Evolutionary conservation across 2,113 vertebrate species (phyloP), one percentile per base, ranked within the genome.

Genomic region (Serinus canaria): DNA sequence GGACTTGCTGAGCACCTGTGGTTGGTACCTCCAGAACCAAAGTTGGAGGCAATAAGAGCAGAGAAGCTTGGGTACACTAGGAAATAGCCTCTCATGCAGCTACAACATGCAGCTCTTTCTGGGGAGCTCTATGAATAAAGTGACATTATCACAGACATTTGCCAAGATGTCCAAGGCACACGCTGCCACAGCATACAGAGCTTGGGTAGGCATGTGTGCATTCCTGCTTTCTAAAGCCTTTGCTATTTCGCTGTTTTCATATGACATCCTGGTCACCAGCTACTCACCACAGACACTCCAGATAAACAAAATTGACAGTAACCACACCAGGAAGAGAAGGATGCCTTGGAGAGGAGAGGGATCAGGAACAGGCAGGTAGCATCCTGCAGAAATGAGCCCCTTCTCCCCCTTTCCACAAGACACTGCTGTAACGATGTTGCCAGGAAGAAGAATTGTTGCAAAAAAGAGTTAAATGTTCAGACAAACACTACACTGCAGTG

Each of bases 131-230:
- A 9, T 8, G 6, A 63, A 75, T 5, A 63, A 75, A 75, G 31
- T 5, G 1, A 69, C 8, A 3, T 58, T 76, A 63, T 17, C 47
- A 28, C 0, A 39, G 13, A n/a, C 24, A 10, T n/a, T 73, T 75
- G 44, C 30, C 25, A 69, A 47, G 19, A 47, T 10, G 17, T 33
- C 23, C 44, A 72, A 69, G 56, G 22, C 28, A 49, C 5, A 16
- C 8, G 8, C 6, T 1, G 7, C 43, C 21, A 52, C 0, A 0
- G 43, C 41, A 63, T 2, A 15, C 6, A 37, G 28, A 72, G 28
- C 72, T 53, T 37, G 30, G 20, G 35, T 2, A 72, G 24, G n/a
- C 41, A 35, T 1, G 3, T 16, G 18, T 11, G 35, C 14, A 41
- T 21, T 79, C 47, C 28, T 73, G 43, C 62, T 64, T 77, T 62